Percentiles rank a stretch among this genome's conserved stretches.
Conservation (phyloP, 1,140 invertebrate genomes). For the Drosophila paulistorum region DNA sequence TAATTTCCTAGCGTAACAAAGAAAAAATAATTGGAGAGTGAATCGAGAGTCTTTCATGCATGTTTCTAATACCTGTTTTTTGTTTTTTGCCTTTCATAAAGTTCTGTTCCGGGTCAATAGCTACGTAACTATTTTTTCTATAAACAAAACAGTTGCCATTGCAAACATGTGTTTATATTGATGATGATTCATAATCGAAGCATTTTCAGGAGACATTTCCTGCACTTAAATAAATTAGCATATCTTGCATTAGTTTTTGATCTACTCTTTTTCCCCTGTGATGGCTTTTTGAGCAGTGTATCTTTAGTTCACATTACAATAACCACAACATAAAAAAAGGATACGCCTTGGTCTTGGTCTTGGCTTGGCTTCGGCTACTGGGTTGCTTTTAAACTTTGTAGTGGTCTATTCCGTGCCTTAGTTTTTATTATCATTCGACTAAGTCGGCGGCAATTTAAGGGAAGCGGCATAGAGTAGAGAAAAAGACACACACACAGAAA, state of each 20-base stretch:
- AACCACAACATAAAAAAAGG: constrained; percentile 81
- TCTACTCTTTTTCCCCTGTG: background rate
- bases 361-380: constrained; percentile 19
- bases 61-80: constrained; percentile 2
- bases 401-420: constrained; percentile 57
- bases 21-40: background rate
- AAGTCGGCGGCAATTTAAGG: constrained; percentile 66
- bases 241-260: constrained; percentile 31
- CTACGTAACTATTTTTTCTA: background rate
- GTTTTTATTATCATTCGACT: constrained; percentile 69
- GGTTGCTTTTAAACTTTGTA: constrained; percentile 70
- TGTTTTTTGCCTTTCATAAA: background rate
- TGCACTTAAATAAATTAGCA: constrained; percentile 34
- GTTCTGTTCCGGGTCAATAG: background rate
- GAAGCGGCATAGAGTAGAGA: constrained; percentile 59
- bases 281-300: constrained; percentile 50
- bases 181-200: background rate
- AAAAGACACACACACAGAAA: constrained; percentile 24
- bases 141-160: background rate
- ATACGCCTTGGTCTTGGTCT: constrained; percentile 43
- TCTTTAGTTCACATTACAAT: constrained; percentile 66
- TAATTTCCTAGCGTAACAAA: background rate
- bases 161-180: background rate
- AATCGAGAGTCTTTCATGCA: background rate
- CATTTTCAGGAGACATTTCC: background rate